Conservation (phyloP, 2,113 vertebrate species). For the Carettochelys insculpta region DNA sequence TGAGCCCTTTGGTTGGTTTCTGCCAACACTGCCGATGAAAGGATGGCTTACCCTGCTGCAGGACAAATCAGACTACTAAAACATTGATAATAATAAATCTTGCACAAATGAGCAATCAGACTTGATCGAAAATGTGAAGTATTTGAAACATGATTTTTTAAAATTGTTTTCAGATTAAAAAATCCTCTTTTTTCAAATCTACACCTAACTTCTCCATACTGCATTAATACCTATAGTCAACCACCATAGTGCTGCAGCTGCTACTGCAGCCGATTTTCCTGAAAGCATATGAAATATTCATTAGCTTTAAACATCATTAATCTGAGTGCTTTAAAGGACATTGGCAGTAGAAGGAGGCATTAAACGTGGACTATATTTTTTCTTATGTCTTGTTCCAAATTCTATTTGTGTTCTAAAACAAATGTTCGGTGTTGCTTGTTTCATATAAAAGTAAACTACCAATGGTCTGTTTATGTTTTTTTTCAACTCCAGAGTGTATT, state of each 20-base stretch:
- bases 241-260: not conserved
- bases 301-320: not conserved
- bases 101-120: slow-evolving; percentile 6
- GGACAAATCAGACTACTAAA: slow-evolving; percentile 15
- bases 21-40: not conserved
- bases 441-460: not conserved
- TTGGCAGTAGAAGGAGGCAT: not conserved
- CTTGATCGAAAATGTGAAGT: slow-evolving; percentile 4
- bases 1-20: slow-evolving; percentile 32
- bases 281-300: slow-evolving; percentile 9
- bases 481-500: not conserved
- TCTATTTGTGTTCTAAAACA: not conserved
- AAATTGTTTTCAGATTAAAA: slow-evolving; percentile 28
- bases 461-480: not conserved
- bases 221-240: not conserved
- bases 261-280: not conserved
- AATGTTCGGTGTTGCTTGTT: not conserved
- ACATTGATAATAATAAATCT: slow-evolving; percentile 27
- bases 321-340: not conserved
- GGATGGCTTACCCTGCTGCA: not conserved
- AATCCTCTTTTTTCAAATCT: not conserved
- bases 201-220: not conserved
- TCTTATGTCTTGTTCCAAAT: not conserved
- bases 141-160: not conserved
- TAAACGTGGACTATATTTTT: not conserved